Evolutionary conservation across 2,888 invertebrate genomes (phyloP), one percentile per base, ranked within the genome.

Genomic region (Agrochola macilenta): DNA sequence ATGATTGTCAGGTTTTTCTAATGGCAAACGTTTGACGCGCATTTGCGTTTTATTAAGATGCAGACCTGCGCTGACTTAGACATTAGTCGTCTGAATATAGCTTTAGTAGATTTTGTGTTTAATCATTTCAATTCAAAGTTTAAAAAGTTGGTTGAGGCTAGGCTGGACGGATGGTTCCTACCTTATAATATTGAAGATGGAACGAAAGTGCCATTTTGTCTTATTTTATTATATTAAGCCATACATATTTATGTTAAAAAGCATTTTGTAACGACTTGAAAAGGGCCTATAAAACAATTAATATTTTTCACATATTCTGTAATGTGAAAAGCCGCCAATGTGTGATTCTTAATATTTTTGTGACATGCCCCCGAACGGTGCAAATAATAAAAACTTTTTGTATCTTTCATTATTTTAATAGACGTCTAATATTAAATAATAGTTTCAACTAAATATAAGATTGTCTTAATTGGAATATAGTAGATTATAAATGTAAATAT

Each of bases 401-500:
- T 76, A 79, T 72, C 76, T 71, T 75, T 87, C 63, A 65, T 84
- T 80, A 75, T 79, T 81, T 74, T 63, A 74, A 75, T 79, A 73
- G 35, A 78, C 70, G 63, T 80, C 43, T 81, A 78, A 78, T 85
- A 20, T 81, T 78, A 82, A 76, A 68, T 72, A 74, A 81, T 78
- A 78, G 52, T 82, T 85, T 82, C 82, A 66, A 61, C 39, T 79
- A 86, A 79, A 83, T 78, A 26, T 89, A 85, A 78, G 78, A 54
- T 78, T 71, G 82, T 83, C 82, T 84, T 89, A 81, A 76, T 83
- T 78, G 81, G 78, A 84, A 83, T 77, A 87, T 82, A 78, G 58
- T 85, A 88, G 79, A 57, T 77, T 68, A 72, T 83, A 84, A 82
- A 77, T 96, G 95, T 96, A 96, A 93, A 96, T 96, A 96, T 96